Evolutionary conservation across 2,113 vertebrate genomes (phyloP).

Genomic region (Phaethon lepturus): DNA sequence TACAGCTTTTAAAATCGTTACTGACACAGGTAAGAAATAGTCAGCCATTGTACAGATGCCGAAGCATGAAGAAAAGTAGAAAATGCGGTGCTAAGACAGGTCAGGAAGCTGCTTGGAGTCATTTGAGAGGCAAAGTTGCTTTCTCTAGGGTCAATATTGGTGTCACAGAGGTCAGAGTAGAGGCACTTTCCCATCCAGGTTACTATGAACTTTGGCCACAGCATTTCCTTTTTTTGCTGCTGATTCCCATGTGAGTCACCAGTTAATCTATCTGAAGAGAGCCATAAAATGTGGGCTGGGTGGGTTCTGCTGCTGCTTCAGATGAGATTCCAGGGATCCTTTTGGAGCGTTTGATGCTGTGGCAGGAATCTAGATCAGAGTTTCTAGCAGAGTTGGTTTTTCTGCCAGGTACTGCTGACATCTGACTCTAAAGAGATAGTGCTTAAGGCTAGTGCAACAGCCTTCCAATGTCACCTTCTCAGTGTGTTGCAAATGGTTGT

Average conservation of each 20-base stretch:
- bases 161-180: neutral
- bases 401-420: neutral
- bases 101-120: neutral
- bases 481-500: neutral
- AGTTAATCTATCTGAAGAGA: neutral
- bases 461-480: neutral
- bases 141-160: neutral
- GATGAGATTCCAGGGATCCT: neutral
- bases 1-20: neutral
- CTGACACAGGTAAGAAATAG: neutral
- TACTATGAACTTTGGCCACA: neutral
- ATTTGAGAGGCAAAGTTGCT: neutral
- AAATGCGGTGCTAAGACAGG: neutral
- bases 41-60: neutral
- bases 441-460: neutral
- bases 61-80: neutral
- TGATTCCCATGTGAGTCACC: neutral
- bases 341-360: rapidly evolving
- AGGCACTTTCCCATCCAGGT: neutral
- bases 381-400: neutral
- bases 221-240: neutral
- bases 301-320: neutral
- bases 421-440: neutral
- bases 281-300: neutral
- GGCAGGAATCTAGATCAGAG: neutral